Conservation (phyloP, 2,888 invertebrate species). For the Nymphalis polychloros region DNA sequence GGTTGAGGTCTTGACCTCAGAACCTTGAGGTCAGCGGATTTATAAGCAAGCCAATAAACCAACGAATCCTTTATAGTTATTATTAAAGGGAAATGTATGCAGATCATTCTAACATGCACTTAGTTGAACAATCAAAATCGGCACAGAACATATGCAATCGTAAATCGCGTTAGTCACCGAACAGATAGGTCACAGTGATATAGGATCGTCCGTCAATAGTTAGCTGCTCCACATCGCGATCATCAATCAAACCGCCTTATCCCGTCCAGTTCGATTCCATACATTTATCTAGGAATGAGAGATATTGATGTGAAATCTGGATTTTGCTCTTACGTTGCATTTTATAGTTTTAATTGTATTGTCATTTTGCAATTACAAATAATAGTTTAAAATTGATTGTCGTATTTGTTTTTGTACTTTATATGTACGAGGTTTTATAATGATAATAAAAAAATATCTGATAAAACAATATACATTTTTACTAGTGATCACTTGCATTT, state of each 20-base stretch:
- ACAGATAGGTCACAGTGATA: slow-evolving; percentile 18
- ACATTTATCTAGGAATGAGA: slow-evolving; percentile 11
- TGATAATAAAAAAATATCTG: no score
- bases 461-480: no score
- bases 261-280: slow-evolving; percentile 14
- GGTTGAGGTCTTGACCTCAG: no score
- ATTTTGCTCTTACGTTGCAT: slow-evolving; percentile 6
- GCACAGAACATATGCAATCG: slow-evolving; percentile 6
- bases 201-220: slow-evolving; percentile 24
- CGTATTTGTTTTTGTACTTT: no score
- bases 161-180: slow-evolving; percentile 6
- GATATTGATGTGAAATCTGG: slow-evolving; percentile 4
- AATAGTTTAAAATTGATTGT: no score
- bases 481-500: no score
- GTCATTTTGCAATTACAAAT: background rate
- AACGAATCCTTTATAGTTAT: no score
- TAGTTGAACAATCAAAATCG: background rate
- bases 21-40: no score
- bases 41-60: no score
- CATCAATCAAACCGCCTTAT: slow-evolving; percentile 22
- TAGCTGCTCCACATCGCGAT: slow-evolving; percentile 11
- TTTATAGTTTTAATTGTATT: background rate
- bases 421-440: no score
- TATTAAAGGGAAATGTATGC: no score
- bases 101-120: background rate